phyloP scores from a whole-genome alignment of 2,888 invertebrate species.

The Epinotia demarniana region DNA sequence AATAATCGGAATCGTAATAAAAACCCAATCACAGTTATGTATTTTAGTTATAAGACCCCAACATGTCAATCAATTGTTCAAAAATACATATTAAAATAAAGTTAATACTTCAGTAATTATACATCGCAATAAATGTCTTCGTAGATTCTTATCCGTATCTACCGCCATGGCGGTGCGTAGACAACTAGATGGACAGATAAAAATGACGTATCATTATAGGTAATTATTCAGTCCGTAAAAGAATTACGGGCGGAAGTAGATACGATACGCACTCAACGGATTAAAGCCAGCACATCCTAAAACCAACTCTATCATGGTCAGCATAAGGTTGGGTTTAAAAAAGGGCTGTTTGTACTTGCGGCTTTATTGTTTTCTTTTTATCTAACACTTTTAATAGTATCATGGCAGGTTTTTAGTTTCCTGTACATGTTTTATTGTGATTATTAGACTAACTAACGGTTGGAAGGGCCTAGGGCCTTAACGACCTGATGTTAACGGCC shows the following conservation, averaged over 20 bases:
- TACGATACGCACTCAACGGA: constrained; percentile 51
- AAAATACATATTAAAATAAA: constrained; percentile 14
- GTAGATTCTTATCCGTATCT: constrained; percentile 53
- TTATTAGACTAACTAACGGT: constrained; percentile 51
- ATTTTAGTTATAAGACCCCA: too few relatives aligned
- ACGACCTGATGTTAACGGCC: constrained; percentile 52
- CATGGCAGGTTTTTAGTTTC: constrained; percentile 56
- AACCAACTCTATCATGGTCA: constrained; percentile 7
- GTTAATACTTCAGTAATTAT: constrained; percentile 29
- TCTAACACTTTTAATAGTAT: constrained; percentile 63
- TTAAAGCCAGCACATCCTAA: constrained; percentile 27
- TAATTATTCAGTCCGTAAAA: constrained; percentile 61
- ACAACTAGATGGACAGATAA: constrained; percentile 59
- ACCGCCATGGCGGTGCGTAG: constrained; percentile 48
- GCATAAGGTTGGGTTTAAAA: background rate
- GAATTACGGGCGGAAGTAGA: constrained; percentile 55
- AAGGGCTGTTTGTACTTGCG: background rate
- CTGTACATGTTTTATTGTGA: constrained; percentile 57
- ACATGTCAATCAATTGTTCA: too few relatives aligned
- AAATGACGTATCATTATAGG: constrained; percentile 60
- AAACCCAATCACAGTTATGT: too few relatives aligned
- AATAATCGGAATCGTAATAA: too few relatives aligned
- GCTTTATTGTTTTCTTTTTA: constrained; percentile 53
- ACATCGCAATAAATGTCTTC: constrained; percentile 28
- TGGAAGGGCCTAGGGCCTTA: constrained; percentile 51